Evolutionary conservation across 2,888 invertebrate species (phyloP).

Genomic region (Iselma pallidipennis): DNA sequence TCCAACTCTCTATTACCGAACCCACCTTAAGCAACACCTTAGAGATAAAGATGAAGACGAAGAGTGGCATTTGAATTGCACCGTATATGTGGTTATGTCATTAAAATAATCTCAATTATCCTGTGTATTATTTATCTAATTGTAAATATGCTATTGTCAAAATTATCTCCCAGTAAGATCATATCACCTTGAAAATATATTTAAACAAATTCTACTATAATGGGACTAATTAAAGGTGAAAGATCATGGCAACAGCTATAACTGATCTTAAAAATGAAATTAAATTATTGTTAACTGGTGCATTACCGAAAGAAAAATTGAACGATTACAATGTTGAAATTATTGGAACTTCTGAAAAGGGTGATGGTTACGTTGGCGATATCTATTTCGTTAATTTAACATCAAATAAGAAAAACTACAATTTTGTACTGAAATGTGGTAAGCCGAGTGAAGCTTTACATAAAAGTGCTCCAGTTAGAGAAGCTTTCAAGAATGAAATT

Average conservation of each 20-base stretch:
- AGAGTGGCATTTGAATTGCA: no score
- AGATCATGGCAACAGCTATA: not conserved
- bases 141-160: no score
- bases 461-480: not conserved
- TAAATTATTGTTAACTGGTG: not conserved
- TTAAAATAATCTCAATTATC: no score
- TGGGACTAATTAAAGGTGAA: no score
- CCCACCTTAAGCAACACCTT: no score
- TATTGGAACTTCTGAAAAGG: conserved; percentile 10
- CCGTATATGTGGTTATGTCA: no score
- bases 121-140: no score
- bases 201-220: no score
- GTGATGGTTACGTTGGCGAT: conserved; percentile 14
- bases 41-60: no score
- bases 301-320: not conserved
- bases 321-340: not conserved
- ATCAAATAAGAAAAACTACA: not conserved
- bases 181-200: no score
- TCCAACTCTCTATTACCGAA: no score
- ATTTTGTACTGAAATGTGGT: conserved; percentile 14
- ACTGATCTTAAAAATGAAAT: not conserved
- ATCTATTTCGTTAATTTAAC: conserved; percentile 5
- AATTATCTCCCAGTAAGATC: no score
- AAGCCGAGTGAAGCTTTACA: conserved; percentile 6
- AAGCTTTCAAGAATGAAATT: conserved; percentile 11